A percentile compares a stretch with the other conserved stretches of the same genome.
phyloP scores from a whole-genome alignment of 2,113 vertebrate species.

The Thamnaconus septentrionalis region DNA sequence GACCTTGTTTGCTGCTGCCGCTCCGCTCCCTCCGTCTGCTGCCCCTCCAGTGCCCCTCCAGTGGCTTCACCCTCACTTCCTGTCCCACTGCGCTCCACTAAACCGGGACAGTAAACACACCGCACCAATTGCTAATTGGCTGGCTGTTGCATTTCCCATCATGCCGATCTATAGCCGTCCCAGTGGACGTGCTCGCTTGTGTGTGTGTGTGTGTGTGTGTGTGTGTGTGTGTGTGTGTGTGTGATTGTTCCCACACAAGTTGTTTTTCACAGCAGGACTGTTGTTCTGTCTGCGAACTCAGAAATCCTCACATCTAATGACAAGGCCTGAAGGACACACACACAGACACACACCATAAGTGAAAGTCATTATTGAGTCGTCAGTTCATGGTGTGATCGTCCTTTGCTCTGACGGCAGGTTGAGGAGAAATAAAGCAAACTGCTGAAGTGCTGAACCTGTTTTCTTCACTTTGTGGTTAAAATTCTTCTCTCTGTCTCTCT shows the following conservation, averaged over 20 bases:
- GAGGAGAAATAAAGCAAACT: too few relatives aligned
- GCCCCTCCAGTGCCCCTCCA: too few relatives aligned
- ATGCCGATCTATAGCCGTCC: conserved; percentile 27
- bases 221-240: conserved; percentile 4
- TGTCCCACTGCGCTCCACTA: conserved; percentile 49
- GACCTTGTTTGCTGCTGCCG: conserved; percentile 16
- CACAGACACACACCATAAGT: conserved; percentile 19
- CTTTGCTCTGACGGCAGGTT: too few relatives aligned
- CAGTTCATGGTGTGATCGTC: too few relatives aligned
- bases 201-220: too few relatives aligned
- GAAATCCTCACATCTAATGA: conserved; percentile 47
- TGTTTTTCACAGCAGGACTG: conserved; percentile 43
- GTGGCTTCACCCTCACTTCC: conserved; percentile 56
- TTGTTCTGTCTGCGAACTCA: conserved; percentile 22
- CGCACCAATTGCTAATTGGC: conserved; percentile 53
- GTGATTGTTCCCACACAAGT: conserved; percentile 28
- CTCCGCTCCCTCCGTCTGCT: conserved; percentile 24
- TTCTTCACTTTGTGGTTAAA: not conserved
- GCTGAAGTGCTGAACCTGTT: not conserved
- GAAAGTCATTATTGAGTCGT: too few relatives aligned
- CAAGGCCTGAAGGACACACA: conserved; percentile 25
- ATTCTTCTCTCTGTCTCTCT: not conserved
- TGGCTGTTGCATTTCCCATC: conserved; percentile 55
- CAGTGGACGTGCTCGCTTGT: not conserved
- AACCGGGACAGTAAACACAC: conserved; percentile 62